These are phyloP conservation scores for Orthosia cruda DNA, from an alignment of 2,888 invertebrate species.

Conservation along the genomic window DNA sequence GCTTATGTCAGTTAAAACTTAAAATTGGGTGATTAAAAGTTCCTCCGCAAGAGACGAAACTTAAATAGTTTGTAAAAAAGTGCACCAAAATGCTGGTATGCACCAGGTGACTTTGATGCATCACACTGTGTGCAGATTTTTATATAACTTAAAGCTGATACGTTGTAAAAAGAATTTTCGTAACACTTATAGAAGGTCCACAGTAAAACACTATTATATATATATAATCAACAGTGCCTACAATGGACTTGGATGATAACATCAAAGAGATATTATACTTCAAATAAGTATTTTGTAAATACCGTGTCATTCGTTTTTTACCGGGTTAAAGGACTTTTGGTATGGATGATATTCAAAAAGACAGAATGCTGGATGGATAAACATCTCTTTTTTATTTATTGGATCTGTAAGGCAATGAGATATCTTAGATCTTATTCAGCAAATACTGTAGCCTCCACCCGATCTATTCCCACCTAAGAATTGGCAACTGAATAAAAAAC, in stretches of 20 bases:
- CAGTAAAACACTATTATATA: neutral
- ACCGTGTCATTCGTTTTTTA: slow-evolving; percentile 24
- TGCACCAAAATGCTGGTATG: neutral
- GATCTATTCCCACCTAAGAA: too few species aligned
- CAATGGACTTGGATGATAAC: slow-evolving; percentile 40
- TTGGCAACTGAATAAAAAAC: too few species aligned
- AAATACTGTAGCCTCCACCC: too few species aligned
- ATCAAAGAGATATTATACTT: slow-evolving; percentile 32
- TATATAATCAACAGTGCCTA: slow-evolving; percentile 4
- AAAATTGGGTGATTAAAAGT: neutral
- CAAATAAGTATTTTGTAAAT: slow-evolving; percentile 30
- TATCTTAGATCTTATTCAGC: neutral
- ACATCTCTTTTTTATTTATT: neutral
- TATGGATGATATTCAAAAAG: slow-evolving; percentile 2
- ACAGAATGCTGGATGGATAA: neutral
- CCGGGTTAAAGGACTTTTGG: slow-evolving; percentile 5
- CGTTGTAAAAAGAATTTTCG: neutral
- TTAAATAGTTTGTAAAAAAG: neutral
- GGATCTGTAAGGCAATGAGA: neutral
- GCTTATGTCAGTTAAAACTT: neutral
- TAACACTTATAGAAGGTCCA: neutral
- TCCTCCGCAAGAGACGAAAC: neutral
- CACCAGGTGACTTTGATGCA: neutral
- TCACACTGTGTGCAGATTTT: too few species aligned
- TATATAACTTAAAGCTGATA: neutral